Evolutionary conservation across 2,888 invertebrate genomes (phyloP), one percentile per base, ranked within the genome.

Genomic region (Smittia sp.): DNA sequence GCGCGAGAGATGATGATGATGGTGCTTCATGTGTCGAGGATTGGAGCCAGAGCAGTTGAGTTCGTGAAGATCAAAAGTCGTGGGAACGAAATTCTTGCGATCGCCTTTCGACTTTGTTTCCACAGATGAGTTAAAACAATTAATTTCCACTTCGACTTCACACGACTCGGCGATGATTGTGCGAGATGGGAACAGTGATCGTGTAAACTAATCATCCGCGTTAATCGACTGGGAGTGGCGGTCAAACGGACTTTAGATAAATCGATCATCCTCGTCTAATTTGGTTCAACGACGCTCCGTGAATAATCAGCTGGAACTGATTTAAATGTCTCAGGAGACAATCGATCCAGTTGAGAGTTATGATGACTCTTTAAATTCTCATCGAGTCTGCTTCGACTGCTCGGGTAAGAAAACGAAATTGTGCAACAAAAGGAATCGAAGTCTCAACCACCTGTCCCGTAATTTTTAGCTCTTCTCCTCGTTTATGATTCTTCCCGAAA

Each of bases 31-130:
- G 46, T 46, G 46, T 46, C 2, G 46, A 46, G 46, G 46, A 11
- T 46, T 15, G 46, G n/a, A 46, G 46, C 15, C 15, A 15, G n/a
- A 46, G 15, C 11, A 46, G 11, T 1, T 11, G 15, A 46, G n/a
- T 46, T 46, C 46, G 46, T 46, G 46, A 46, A 46, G 67, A 67
- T 67, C 67, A 67, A 67, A 67, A 46, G 46, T 46, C 46, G 46
- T 46, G 46, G 46, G 46, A 46, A 46, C n/a, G 46, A 46, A 46
- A 46, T 46, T 46, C 2, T 46, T 38, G 6, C 38, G 38, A 38
- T 38, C 38, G 38, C 38, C 11, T 38, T 46, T 32, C 9, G 32
- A 2, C 11, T 46, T 46, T 46, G 46, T 46, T 46, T 46, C 11
- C n/a, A 3, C 2, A 46, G n/a, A 15, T 15, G 46, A 46, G 15